phyloP scores from a whole-genome alignment of 2,113 vertebrate genomes.

The Prolemur simus region DNA sequence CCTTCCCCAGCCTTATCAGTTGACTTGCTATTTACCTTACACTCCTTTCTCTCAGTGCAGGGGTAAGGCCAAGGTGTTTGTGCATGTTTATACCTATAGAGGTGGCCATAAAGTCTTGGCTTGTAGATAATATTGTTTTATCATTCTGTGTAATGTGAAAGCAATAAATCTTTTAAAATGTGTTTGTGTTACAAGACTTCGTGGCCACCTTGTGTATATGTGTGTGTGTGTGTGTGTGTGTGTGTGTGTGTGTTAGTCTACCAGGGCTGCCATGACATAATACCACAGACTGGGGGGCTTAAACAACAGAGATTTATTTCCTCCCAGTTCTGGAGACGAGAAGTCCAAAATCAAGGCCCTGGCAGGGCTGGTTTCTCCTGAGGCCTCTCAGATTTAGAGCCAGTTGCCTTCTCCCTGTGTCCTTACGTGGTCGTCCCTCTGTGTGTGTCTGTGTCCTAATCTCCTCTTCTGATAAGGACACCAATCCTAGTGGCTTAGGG shows the following conservation, averaged over 20 bases:
- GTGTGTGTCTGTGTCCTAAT: background rate
- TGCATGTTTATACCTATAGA: background rate
- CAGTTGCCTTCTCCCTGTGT: background rate
- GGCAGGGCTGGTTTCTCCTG: background rate
- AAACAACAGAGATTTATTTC: background rate
- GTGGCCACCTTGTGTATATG: fast-evolving
- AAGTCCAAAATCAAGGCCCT: background rate
- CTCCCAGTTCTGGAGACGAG: background rate
- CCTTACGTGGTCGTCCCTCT: background rate
- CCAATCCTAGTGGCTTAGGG: background rate
- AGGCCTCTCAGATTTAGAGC: background rate
- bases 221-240: background rate
- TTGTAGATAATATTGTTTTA: conserved; percentile 10
- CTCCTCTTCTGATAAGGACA: background rate
- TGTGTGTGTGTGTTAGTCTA: background rate
- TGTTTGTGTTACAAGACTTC: background rate
- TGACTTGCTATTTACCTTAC: background rate
- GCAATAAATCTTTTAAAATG: background rate
- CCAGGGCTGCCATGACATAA: background rate
- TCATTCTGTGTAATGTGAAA: background rate
- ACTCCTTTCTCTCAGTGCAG: background rate
- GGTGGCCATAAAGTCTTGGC: background rate
- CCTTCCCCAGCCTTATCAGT: background rate
- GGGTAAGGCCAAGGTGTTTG: background rate
- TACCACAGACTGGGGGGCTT: background rate